Conservation (phyloP, 92 coral and sea anemone species). For the Siderastrea siderea region DNA sequence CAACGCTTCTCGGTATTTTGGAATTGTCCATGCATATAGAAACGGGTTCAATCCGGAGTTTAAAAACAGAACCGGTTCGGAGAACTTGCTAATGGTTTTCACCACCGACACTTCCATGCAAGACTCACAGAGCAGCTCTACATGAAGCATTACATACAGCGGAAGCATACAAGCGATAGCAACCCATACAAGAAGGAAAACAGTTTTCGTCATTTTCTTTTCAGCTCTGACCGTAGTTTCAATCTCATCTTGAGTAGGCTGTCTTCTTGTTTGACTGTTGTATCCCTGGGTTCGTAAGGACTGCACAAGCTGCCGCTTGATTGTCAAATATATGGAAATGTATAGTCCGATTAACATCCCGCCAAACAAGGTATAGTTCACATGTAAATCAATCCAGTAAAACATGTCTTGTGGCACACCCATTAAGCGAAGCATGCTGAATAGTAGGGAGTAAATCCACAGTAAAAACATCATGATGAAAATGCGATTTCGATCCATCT, state of each 20-base stretch:
- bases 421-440: constrained; percentile 35
- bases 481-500: constrained; percentile 2
- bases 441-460: constrained; percentile 27
- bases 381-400: constrained; percentile 40
- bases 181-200: constrained; percentile 14
- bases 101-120: constrained; percentile 24
- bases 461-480: not conserved
- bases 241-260: constrained; percentile 1
- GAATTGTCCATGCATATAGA: constrained; percentile 59
- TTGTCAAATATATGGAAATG: constrained; percentile 15
- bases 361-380: constrained; percentile 22
- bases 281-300: constrained; percentile 25
- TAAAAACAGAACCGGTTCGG: constrained; percentile 70
- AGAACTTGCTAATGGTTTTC: constrained; percentile 31
- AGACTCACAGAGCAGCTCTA: constrained; percentile 32
- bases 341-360: constrained; percentile 33
- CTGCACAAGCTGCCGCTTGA: constrained; percentile 6
- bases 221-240: constrained; percentile 13
- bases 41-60: constrained; percentile 68
- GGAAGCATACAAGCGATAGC: constrained; percentile 40
- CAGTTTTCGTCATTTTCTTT: constrained; percentile 34
- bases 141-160: constrained; percentile 39
- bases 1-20: constrained; percentile 56
- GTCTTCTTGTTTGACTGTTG: constrained; percentile 28
- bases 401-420: constrained; percentile 33